These are phyloP conservation scores for Rana temporaria DNA, from an alignment of 2,113 vertebrate genomes.

Conservation along the genomic window DNA sequence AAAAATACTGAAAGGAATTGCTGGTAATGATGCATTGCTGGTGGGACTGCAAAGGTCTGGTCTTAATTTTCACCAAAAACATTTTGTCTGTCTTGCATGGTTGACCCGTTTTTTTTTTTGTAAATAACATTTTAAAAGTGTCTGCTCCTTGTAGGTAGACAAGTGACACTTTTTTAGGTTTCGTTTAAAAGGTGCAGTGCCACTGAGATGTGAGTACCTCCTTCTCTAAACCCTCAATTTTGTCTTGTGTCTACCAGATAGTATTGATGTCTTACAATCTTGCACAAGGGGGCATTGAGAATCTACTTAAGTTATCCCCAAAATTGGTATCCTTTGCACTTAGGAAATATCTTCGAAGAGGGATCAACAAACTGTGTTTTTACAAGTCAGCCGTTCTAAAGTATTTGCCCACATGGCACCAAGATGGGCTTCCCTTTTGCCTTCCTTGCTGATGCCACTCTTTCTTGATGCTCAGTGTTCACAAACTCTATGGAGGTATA, in stretches of 20 bases:
- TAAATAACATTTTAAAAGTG: not conserved
- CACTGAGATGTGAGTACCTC: slow-evolving; percentile 1
- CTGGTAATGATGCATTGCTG: slow-evolving; percentile 36
- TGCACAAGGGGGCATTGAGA: not conserved
- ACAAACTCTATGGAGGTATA: not conserved
- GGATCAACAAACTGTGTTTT: not conserved
- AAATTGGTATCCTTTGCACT: not conserved
- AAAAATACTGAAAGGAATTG: slow-evolving; percentile 20
- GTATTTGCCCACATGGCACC: not conserved
- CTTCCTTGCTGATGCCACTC: not conserved
- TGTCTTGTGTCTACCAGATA: not conserved
- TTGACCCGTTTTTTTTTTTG: not conserved
- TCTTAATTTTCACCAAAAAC: slow-evolving; percentile 35
- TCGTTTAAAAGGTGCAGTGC: slow-evolving; percentile 27
- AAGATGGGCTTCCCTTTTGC: not conserved
- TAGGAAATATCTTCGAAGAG: not conserved
- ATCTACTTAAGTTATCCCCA: not conserved
- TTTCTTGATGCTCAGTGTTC: slow-evolving; percentile 21
- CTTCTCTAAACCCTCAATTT: not conserved
- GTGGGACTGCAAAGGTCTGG: slow-evolving; percentile 35
- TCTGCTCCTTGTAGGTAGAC: slow-evolving; percentile 4
- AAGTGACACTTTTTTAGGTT: not conserved
- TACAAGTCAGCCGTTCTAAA: not conserved
- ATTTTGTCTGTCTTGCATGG: not conserved
- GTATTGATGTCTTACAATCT: not conserved